Evolutionary conservation across 2,113 vertebrate species (phyloP).

Genomic region (Anhinga anhinga): DNA sequence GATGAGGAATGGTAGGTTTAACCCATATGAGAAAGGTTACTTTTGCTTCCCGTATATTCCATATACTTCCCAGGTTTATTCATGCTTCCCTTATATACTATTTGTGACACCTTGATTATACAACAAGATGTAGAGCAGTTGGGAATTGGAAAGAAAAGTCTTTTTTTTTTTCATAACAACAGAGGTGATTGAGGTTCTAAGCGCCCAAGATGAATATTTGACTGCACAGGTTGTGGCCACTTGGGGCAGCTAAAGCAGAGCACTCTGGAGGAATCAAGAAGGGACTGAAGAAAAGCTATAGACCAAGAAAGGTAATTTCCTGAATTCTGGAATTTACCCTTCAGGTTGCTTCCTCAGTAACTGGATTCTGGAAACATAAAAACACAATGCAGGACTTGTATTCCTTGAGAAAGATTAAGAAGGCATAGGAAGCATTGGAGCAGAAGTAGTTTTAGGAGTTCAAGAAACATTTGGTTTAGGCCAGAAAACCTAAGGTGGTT

Average conservation of each 20-base stretch:
- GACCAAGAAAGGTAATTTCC: background rate
- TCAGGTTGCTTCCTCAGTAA: background rate
- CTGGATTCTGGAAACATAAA: background rate
- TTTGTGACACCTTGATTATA: background rate
- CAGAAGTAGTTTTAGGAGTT: background rate
- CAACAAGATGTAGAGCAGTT: background rate
- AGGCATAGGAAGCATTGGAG: background rate
- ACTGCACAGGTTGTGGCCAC: background rate
- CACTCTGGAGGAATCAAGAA: background rate
- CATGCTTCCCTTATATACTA: background rate
- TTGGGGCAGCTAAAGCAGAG: background rate
- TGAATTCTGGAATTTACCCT: background rate
- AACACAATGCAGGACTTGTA: background rate
- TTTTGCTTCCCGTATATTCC: background rate
- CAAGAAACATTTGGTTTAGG: background rate
- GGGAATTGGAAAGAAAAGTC: background rate
- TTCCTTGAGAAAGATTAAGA: background rate
- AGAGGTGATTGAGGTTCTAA: background rate
- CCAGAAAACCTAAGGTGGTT: background rate
- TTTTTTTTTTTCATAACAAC: background rate
- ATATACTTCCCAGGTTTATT: background rate
- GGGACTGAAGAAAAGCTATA: background rate
- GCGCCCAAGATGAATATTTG: background rate
- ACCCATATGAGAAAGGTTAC: background rate
- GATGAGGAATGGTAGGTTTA: background rate